A percentile compares a stretch with the other conserved stretches of the same genome.
Evolutionary conservation across 2,888 invertebrate species (phyloP).

Genomic region (Sinelater perroti): DNA sequence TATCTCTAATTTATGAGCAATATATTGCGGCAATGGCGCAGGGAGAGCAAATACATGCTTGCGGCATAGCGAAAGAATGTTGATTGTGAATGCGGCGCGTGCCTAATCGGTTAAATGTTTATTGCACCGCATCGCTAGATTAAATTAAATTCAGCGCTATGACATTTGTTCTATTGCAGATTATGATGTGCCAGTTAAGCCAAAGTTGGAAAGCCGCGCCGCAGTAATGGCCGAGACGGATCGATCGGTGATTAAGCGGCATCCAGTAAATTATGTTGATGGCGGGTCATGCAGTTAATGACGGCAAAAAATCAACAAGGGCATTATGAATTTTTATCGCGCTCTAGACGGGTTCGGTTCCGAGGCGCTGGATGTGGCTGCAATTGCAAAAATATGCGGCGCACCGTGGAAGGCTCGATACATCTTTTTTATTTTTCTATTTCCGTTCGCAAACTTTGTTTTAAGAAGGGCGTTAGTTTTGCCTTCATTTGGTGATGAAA

Average conservation of each 20-base stretch:
- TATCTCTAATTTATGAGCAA: conserved; percentile 9
- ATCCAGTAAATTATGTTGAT: conserved; percentile 29
- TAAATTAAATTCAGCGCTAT: conserved; percentile 35
- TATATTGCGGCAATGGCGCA: conserved; percentile 5
- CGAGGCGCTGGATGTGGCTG: too few species aligned
- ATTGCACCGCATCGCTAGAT: conserved; percentile 31
- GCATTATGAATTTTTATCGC: too few species aligned
- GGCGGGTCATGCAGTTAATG: conserved; percentile 7
- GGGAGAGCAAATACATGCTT: conserved; percentile 17
- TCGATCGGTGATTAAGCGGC: conserved; percentile 32
- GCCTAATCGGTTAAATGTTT: conserved; percentile 36
- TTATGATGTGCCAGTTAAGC: conserved; percentile 34
- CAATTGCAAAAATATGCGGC: too few species aligned
- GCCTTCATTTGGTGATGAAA: too few species aligned
- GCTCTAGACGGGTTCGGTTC: too few species aligned
- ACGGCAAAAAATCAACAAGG: conserved; percentile 3
- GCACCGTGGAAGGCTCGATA: too few species aligned
- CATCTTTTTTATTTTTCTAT: too few species aligned
- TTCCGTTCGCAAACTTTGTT: too few species aligned
- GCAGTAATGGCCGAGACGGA: conserved; percentile 30
- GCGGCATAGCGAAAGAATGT: conserved; percentile 27
- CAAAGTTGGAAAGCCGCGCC: conserved; percentile 35
- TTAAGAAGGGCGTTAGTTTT: too few species aligned
- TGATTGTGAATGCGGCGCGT: conserved; percentile 35
- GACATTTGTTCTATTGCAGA: conserved; percentile 37